Evolutionary conservation across 2,797 vertebrate species (phyloP), one percentile per base, ranked within the genome.

Genomic region (Mus caroli): DNA sequence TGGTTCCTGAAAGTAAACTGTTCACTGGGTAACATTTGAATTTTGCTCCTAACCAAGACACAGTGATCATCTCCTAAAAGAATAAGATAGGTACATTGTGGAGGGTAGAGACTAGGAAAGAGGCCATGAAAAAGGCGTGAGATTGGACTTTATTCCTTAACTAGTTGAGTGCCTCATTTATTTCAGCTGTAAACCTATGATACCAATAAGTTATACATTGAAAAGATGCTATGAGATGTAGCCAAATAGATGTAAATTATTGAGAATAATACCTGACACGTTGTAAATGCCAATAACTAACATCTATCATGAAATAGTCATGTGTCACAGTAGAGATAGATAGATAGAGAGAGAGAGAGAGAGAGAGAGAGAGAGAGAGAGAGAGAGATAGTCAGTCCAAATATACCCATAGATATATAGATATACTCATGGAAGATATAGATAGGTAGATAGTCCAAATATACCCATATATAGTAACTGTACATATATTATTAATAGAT

Each of bases 261-360:
- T 91, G 58, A 69, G 43, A 77, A 85, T 96, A 91, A 77, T 87
- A 88, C 50, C 56, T 73, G 88, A 64, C 56, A 82, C 9, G 43
- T 80, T 91, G 0, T 60, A 94, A 96, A 46, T 82, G 17, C 52
- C 83, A 77, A 34, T 85, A 77, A n/a, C 0, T 90, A 6, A 58
- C 77, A 37, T 0, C 37, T 58, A 12, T 56, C 71, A 64, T 85
- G 58, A 94, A 78, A 58, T 87, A 37, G 90, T 54, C 67, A 50
- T 77, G 75, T 73, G 20, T 83, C 20, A 3, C 13, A 8, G 26
- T 3, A 50, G 11, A 56, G 19, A 56, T 56, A 56, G 11, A 56
- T 56, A 56, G 54, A 46, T 46, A 46, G 46, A 46, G 75, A 71
- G 52, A 54, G 15, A 52, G 2, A 52, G 1, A 56, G 54, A 56